Evolutionary conservation across 2,113 vertebrate genomes (phyloP).

Genomic region (Brienomyrus brachyistius): DNA sequence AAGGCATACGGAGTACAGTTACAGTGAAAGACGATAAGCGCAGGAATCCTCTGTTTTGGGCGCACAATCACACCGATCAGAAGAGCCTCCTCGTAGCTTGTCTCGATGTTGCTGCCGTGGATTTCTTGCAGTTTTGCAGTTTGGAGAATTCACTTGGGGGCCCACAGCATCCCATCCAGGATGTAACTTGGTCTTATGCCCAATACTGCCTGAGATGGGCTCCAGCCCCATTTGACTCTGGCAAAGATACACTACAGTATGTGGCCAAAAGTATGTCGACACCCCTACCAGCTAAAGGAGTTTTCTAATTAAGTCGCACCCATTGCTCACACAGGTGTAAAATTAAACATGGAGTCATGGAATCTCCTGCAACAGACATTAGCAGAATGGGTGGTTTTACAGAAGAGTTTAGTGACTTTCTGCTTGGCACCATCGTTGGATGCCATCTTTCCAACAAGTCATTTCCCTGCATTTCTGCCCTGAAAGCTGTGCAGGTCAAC

Average conservation of each 20-base stretch:
- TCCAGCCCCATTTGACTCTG: neutral
- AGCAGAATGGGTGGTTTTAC: neutral
- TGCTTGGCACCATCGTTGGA: neutral
- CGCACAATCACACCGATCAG: conserved; percentile 16
- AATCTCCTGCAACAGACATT: neutral
- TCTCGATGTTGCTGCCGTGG: conserved; percentile 32
- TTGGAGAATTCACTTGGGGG: neutral
- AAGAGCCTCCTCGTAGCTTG: conserved; percentile 34
- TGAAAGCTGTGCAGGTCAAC: neutral
- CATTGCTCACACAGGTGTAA: neutral
- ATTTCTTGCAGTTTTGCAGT: conserved; percentile 21
- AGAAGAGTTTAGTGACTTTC: neutral
- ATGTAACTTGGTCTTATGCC: neutral
- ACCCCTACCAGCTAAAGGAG: neutral
- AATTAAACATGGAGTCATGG: neutral
- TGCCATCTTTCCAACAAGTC: neutral
- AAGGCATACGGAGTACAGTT: conserved; percentile 37
- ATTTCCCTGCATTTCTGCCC: neutral
- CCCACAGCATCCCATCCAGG: neutral
- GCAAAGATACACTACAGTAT: neutral
- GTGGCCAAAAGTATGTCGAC: neutral
- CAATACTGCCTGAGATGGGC: neutral
- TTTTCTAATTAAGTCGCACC: neutral
- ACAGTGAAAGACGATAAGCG: conserved; percentile 29
- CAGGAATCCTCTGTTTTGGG: conserved; percentile 35